Base-by-base conservation (phyloP, 30 jellyfish, hydroid and myxozoan genomes). In the Mastigias papua region DNA sequence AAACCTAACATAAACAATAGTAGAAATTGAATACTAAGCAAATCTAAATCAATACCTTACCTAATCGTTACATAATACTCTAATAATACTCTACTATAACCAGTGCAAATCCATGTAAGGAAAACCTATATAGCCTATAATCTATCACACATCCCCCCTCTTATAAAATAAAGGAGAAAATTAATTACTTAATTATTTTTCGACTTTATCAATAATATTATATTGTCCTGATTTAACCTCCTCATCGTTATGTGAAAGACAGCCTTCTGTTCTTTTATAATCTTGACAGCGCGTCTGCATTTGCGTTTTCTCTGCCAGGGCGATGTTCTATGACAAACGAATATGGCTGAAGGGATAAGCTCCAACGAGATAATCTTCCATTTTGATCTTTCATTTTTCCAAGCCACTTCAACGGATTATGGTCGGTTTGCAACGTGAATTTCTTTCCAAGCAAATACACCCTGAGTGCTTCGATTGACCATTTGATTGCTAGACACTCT, bases 291-390 rank as follows among this genome's bases (percentile, higher is more conserved):
- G 54, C 54, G 11, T 37, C 54, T 11, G 54, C 54, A 37, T 37
- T 37, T 37, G 54, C 54, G 11, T 37, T 37, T 37, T 37, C 54
- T 11, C 11, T 37, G 11, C 54, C 54, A 37, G 11, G 54, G 5
- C 86, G 81, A 31, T 78, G 89, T 1, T 26, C 61, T 10, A 78
- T 78, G 9, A 17, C 82, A 29, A 78, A 78, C 22, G 58, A 46
- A 25, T 26, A 61, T n/a, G 35, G 54, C 32, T 61, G 61, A 23
- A 78, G 61, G 22, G 35, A 22, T 31, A 50, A 17, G 22, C 61
- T 50, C 89, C 89, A 78, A 22, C 89, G 62, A 28, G 34, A 84
- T 54, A 78, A 61, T n/a, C 86, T 34, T 9, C 82, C 81, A 28
- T 10, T 61, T 27, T 84, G 62, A 60, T 78, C 64, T 82, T 78